Conservation (phyloP, 1,140 invertebrate genomes). For the Cotesia glomerata region DNA sequence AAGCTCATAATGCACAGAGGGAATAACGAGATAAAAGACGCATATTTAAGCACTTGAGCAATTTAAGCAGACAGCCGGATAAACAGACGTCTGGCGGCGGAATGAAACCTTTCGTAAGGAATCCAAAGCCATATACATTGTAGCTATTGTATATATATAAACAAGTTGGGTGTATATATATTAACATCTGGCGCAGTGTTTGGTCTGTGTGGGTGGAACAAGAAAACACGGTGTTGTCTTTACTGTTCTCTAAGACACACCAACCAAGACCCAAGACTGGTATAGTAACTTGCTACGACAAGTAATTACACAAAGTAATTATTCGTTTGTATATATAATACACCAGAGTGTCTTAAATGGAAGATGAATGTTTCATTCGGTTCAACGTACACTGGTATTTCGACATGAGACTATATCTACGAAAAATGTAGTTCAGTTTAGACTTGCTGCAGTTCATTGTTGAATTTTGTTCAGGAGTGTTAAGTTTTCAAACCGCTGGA, state of each 20-base stretch:
- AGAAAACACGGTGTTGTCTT: not conserved
- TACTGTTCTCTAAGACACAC: not conserved
- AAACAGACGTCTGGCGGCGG: not conserved
- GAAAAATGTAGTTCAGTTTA: too few species aligned
- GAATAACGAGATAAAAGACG: conserved; percentile 8
- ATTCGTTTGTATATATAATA: conserved; percentile 29
- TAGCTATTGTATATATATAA: not conserved
- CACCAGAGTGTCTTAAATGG: not conserved
- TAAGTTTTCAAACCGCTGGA: not conserved
- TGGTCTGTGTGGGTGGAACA: not conserved
- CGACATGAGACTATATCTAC: too few species aligned
- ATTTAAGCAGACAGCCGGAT: not conserved
- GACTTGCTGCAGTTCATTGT: not conserved
- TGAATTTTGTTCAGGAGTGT: not conserved
- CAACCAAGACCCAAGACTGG: not conserved
- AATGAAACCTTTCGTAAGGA: not conserved
- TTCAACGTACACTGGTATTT: not conserved
- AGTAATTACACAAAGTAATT: conserved; percentile 37
- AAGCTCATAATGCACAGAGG: not conserved
- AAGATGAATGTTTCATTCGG: conserved; percentile 8
- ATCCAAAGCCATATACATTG: too few species aligned
- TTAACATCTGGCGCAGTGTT: not conserved
- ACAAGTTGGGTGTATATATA: not conserved
- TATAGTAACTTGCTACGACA: conserved; percentile 20
- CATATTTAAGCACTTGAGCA: conserved; percentile 3